Conservation (phyloP, 2,888 invertebrate genomes). For the Rhyacophila evoluta region DNA sequence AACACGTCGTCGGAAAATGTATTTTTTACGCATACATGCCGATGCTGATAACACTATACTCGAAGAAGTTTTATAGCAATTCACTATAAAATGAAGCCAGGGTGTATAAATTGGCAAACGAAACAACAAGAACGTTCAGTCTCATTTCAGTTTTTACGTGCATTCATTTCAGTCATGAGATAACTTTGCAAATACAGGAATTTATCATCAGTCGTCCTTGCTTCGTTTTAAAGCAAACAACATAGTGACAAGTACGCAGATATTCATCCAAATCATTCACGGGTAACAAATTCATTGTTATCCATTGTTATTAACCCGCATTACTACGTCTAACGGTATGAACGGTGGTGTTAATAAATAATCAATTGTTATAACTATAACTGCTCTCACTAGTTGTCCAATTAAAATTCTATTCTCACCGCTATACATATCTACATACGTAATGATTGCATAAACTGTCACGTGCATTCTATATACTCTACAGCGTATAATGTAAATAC, state of each 20-base stretch:
- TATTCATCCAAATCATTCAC: neutral
- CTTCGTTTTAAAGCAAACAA: neutral
- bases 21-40: slow-evolving; percentile 40
- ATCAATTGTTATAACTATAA: no score
- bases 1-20: slow-evolving; percentile 30
- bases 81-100: slow-evolving; percentile 66
- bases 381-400: no score
- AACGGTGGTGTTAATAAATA: no score
- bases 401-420: no score
- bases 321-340: no score
- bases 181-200: slow-evolving; percentile 39
- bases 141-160: slow-evolving; percentile 52
- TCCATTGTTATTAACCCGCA: no score
- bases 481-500: no score
- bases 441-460: no score
- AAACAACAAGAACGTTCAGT: slow-evolving; percentile 62
- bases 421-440: no score
- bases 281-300: no score
- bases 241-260: neutral
- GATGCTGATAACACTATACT: slow-evolving; percentile 45
- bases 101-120: slow-evolving; percentile 71
- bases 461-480: no score
- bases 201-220: slow-evolving; percentile 36
- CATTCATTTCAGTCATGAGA: slow-evolving; percentile 48
- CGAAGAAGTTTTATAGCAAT: slow-evolving; percentile 48